Evolutionary conservation across 2,797 vertebrate species (phyloP), one percentile per base, ranked within the genome.

Genomic region (Ctenopoma multispine): DNA sequence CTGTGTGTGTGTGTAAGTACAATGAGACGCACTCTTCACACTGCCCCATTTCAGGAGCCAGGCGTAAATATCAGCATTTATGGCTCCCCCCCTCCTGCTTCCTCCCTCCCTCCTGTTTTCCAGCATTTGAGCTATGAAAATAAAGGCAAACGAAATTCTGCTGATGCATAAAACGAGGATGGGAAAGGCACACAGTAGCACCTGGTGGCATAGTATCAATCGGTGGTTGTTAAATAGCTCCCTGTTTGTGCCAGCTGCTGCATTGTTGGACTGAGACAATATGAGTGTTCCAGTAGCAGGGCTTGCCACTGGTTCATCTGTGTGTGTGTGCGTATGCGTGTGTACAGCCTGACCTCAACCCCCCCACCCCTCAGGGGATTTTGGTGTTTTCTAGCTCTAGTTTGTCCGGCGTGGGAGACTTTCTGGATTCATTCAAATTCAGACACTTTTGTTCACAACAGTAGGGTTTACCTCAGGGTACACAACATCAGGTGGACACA

Each of bases 181-280:
- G 90, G 86, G 85, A 91, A 93, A 92, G 81, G 81, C 90, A 92
- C 92, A 92, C 84, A 88, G 82, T 83, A 87, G 87, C 90, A 91
- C 89, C 91, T 91, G 89, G 90, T 90, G 88, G 88, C 83, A 86
- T 76, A 86, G 86, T 84, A 87, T 92, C 91, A 90, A 91, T 89
- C 87, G 89, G 89, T 87, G 91, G 75, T 80, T 89, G 88, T 92
- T 92, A 92, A 92, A 93, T 83, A 90, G 87, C 81, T 85, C 78
- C 77, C 77, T 91, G 91, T 90, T 90, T 91, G 89, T 89, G 90
- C 91, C 90, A 92, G 91, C 92, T 92, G 89, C 89, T 88, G 90
- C 87, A 90, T 93, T 93, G 90, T 93, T 90, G 87, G 82, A 89
- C 83, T 91, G 84, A 90, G 87, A 93, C 92, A 93, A 93, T 92